phyloP scores from a whole-genome alignment of 2,888 invertebrate species.

The Ennomos fuscantarius region DNA sequence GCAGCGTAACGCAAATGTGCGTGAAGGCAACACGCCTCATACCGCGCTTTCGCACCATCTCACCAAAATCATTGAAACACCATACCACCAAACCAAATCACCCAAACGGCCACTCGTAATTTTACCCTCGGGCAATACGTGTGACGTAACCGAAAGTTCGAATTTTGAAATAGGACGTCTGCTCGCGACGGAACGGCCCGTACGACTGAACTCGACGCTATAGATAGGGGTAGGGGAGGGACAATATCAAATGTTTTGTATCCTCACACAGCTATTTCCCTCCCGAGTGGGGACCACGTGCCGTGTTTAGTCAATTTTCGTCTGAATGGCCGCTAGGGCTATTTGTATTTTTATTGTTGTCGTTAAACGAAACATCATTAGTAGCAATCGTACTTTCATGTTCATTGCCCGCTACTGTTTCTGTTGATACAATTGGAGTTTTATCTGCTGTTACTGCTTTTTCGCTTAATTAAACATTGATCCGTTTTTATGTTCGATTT shows the following conservation, averaged over 20 bases:
- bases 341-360: constrained; percentile 73
- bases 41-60: constrained; percentile 73
- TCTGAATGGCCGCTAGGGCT: constrained; percentile 60
- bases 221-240: constrained; percentile 64
- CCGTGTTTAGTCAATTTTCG: constrained; percentile 74
- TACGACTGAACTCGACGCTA: constrained; percentile 61
- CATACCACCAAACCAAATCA: constrained; percentile 70
- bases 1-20: constrained; percentile 65
- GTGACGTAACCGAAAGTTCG: constrained; percentile 78
- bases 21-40: constrained; percentile 64
- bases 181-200: constrained; percentile 58
- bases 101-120: constrained; percentile 53
- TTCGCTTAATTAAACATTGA: constrained; percentile 36
- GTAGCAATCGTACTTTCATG: constrained; percentile 56
- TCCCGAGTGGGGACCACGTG: constrained; percentile 71
- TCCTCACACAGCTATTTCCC: constrained; percentile 71
- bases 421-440: constrained; percentile 36
- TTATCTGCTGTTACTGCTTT: constrained; percentile 27
- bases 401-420: constrained; percentile 56
- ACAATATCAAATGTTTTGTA: constrained; percentile 75
- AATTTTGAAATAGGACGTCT: constrained; percentile 48
- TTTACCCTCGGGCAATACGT: constrained; percentile 58
- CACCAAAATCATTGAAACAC: constrained; percentile 73
- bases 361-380: constrained; percentile 72
- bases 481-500: constrained; percentile 23